Base-by-base conservation (phyloP, 1,140 invertebrate species). In the Oryzaephilus surinamensis region DNA sequence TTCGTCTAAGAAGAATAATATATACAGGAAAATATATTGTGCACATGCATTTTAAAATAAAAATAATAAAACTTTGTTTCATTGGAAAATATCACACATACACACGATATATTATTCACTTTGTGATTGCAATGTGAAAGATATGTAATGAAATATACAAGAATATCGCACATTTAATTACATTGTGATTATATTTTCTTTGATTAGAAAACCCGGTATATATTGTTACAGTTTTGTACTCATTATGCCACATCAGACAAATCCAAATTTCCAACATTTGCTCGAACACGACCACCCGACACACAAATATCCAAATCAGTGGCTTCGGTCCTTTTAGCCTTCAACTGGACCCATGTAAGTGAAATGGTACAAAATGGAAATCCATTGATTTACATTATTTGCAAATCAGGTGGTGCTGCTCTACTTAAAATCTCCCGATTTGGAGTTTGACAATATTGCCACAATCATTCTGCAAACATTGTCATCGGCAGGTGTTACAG, bases 241-340 rank as follows among this genome's bases (percentile, higher is more conserved):
- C 77, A 88, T 62, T 78, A 79, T 30, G 81, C 85, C 52, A 84
- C 82, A 14, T 90, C 86, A 3, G 81, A 93, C 61, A 95, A 94
- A 58, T 64, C 61, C 7, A 73, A 84, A 45, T 97, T 90, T 63
- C 77, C 90, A 8, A 97, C 93, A 2, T 97, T 97, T 61, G 86
- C 87, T 0, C 69, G 94, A 33, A 97, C 91, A 0, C 73, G 86
- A 29, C 93, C 93, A 0, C 91, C 92, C 0, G 89, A 93, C 53
- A 88, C 82, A 11, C 88, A 92, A 60, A 92, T 95, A 27, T 91
- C 85, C 6, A 86, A 89, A 56, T 88, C 86, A 0, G 84, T 93
- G 0, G 78, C 82, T 10, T 79, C 87, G 1, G 72, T 91, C 5
- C 62, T 92, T 12, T 64, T 75, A 21, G 72, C 75, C 14, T 90